Base-by-base conservation (phyloP, 2,797 vertebrate species). In the Pseudochromis fuscus region DNA sequence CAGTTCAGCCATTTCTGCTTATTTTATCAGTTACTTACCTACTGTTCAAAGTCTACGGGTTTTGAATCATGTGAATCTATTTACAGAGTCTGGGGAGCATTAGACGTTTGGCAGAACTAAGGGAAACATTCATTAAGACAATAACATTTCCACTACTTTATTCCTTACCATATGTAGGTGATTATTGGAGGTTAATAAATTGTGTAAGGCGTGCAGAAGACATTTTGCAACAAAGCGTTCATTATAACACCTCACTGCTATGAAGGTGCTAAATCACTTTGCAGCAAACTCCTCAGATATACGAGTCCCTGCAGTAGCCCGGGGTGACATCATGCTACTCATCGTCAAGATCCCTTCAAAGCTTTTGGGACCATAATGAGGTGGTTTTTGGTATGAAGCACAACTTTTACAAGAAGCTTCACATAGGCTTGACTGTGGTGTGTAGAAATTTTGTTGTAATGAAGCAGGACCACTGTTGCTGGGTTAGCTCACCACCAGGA, bases 321-420 rank as follows among this genome's bases (percentile, higher is more conserved):
- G 3, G 24, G 42, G 72, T 59, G 46, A 62, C 77, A 74, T 78
- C n/a, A 62, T 13, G 62, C 57, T 52, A 33, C 68, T 40, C 55
- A 81, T 82, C 75, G 87, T 79, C 28, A 90, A 89, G 79, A 64
- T 45, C 13, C 49, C 79, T 75, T 87, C 75, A 79, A 87, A 83
- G 76, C 48, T 51, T 28, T 64, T 10, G 71, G 67, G 46, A 75
- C 44, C 21, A 61, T 91, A 91, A 93, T 74, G 83, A 94, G 88
- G 75, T 69, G 55, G 65, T 84, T 81, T 69, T 68, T 70, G 58
- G 65, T 65, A 72, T 58, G 59, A 82, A 79, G 66, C 72, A 55
- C 62, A 56, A 60, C 48, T 70, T 92, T 94, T 86, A 92, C 72
- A 78, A 88, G 85, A 55, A 75, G 65, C 49, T 83, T 67, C 74